Evolutionary conservation across 2,113 vertebrate species (phyloP), one percentile per base, ranked within the genome.

Genomic region (Notothenia rossii): DNA sequence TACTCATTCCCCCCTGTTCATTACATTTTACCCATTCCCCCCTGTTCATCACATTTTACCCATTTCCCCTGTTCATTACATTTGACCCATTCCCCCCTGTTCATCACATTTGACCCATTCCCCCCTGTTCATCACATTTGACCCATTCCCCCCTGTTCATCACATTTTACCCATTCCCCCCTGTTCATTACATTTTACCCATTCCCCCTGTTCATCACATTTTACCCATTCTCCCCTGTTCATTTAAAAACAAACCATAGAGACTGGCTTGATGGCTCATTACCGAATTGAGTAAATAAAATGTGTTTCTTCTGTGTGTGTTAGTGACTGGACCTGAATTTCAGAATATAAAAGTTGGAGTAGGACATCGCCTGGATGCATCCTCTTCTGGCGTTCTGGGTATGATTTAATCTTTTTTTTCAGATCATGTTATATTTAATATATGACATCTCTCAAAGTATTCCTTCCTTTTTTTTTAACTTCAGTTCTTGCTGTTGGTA

Each of bases 311-410:
- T 67, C 1, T 70, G 22, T 86, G 11, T 40, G 11, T 82, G 89
- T 36, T 83, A 99, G 98, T 98, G 4, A 89, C 88, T 70, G 98
- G 98, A 75, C 96, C 96, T 3, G 90, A 85, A 61, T 96, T 95
- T 90, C 91, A 88, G 79, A 83, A 68, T 36, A 81, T 98, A 50
- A 93, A 82, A 81, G 86, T 99, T 1, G 98, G 97, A 53, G 95
- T 95, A 0, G 98, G 98, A 25, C 96, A 97, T 89, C 95, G 89
- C 18, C 94, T 99, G 90, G 98, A 99, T 83, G 50, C 45, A 10
- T 92, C 86, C 22, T 94, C 97, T 0, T 99, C 98, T 3, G 98
- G 98, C 22, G 97, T 99, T 50, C 91, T 99, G 0, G 96, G 98
- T 99, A 74, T 33, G 68, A 51, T n/a, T 40, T 40, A 40, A 40